A percentile compares a stretch with the other conserved stretches of the same genome.
phyloP scores from a whole-genome alignment of 2,113 vertebrate genomes.

The Periophthalmodon schlosseri region DNA sequence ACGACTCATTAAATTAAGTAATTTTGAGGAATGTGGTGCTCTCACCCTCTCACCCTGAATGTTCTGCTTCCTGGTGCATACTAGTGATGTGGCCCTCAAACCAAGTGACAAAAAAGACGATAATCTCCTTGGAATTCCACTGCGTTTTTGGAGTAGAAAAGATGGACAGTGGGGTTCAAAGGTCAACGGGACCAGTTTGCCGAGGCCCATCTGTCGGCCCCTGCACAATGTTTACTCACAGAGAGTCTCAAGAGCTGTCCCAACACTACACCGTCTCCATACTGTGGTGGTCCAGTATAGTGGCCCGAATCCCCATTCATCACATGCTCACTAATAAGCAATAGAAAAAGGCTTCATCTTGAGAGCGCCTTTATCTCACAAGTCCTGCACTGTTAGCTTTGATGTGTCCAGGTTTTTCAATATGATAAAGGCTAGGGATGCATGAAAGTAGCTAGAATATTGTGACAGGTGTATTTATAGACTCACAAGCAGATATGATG shows the following conservation, averaged over 20 bases:
- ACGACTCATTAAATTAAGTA: constrained; percentile 8
- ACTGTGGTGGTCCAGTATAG: constrained; percentile 49
- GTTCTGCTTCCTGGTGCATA: constrained; percentile 34
- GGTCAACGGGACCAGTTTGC: constrained; percentile 78
- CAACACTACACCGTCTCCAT: constrained; percentile 72
- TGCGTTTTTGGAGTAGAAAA: constrained; percentile 60
- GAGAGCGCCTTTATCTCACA: constrained; percentile 37
- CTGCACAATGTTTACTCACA: constrained; percentile 72
- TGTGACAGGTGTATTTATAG: constrained; percentile 48
- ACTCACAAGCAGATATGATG: constrained; percentile 14
- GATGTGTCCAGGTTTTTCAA: constrained; percentile 28
- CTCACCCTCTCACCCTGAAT: constrained; percentile 49
- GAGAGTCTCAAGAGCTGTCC: constrained; percentile 70
- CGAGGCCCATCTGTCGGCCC: constrained; percentile 76
- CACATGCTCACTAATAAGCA: constrained; percentile 49
- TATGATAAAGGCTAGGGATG: constrained; percentile 25
- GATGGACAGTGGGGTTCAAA: constrained; percentile 76
- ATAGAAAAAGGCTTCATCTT: constrained; percentile 43
- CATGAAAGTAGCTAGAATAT: constrained; percentile 36
- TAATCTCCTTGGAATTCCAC: constrained; percentile 76
- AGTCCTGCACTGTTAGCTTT: constrained; percentile 30
- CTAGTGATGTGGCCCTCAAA: constrained; percentile 49
- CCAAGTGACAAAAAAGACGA: constrained; percentile 71
- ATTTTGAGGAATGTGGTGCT: constrained; percentile 15
- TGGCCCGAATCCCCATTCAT: constrained; percentile 56